phyloP scores from a whole-genome alignment of 1,140 invertebrate species.

The Dinothrombium tinctorium region DNA sequence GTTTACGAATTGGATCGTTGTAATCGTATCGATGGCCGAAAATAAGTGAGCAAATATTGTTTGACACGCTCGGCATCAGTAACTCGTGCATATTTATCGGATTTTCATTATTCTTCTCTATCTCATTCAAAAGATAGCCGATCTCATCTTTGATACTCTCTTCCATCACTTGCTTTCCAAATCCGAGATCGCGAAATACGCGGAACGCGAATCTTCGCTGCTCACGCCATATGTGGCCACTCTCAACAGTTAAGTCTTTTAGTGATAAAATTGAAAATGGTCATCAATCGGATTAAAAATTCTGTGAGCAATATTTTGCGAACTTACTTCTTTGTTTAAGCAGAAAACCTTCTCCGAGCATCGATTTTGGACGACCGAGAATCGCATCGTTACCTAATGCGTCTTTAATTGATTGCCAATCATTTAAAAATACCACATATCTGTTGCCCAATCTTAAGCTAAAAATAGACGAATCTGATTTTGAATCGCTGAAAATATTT shows the following conservation, averaged over 20 bases:
- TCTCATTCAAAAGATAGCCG: background rate
- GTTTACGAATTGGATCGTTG: conserved; percentile 1
- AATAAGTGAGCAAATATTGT: conserved; percentile 13
- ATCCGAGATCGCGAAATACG: conserved; percentile 41
- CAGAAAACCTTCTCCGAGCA: background rate
- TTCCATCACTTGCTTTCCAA: conserved; percentile 44
- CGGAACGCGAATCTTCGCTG: conserved; percentile 44
- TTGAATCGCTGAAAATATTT: too few species aligned
- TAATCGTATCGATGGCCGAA: conserved; percentile 14
- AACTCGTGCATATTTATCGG: background rate
- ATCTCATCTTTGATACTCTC: conserved; percentile 37
- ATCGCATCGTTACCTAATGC: conserved; percentile 10
- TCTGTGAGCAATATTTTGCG: too few species aligned
- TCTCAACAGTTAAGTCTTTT: conserved; percentile 10
- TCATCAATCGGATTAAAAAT: too few species aligned
- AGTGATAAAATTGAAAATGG: too few species aligned
- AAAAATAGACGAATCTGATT: too few species aligned
- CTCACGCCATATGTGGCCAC: conserved; percentile 40
- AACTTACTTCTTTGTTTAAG: too few species aligned
- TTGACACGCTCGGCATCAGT: conserved; percentile 7
- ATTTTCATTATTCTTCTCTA: background rate
- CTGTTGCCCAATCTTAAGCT: background rate
- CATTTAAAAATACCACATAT: conserved; percentile 8
- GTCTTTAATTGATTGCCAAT: conserved; percentile 11
- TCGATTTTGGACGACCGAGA: conserved; percentile 11